Evolutionary conservation across 2,888 invertebrate genomes (phyloP).

Genomic region (Dioctria rufipes): DNA sequence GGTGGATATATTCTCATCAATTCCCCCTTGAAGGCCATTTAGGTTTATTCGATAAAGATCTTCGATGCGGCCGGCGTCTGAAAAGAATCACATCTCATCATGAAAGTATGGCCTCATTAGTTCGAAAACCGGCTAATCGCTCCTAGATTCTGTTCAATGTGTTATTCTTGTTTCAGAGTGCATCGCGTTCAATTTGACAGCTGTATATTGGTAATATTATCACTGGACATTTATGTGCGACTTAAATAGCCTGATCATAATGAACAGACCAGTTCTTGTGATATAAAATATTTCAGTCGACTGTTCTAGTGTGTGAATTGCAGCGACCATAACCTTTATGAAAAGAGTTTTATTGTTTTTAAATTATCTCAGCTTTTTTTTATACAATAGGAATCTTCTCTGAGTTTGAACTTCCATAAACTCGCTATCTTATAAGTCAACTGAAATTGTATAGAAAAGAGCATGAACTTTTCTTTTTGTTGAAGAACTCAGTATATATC

Average conservation of each 20-base stretch:
- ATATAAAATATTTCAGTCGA: neutral
- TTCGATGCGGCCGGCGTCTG: slow-evolving; percentile 28
- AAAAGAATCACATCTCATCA: slow-evolving; percentile 39
- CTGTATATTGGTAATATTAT: slow-evolving; percentile 16
- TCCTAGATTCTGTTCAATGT: slow-evolving; percentile 23
- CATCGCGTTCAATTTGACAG: slow-evolving; percentile 22
- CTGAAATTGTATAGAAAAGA: no score
- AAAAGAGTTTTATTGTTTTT: neutral
- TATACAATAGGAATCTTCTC: no score
- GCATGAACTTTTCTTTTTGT: no score
- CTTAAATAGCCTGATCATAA: slow-evolving; percentile 3
- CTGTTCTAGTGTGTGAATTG: neutral
- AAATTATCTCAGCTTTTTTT: no score
- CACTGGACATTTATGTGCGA: slow-evolving; percentile 25
- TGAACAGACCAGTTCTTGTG: slow-evolving; percentile 14
- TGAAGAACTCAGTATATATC: no score
- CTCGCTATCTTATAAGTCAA: no score
- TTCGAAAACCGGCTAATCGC: slow-evolving; percentile 23
- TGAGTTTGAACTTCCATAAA: no score
- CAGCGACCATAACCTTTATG: slow-evolving; percentile 38
- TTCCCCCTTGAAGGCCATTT: slow-evolving; percentile 23
- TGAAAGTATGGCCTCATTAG: slow-evolving; percentile 40
- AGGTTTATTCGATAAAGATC: slow-evolving; percentile 4
- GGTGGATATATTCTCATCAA: slow-evolving; percentile 37
- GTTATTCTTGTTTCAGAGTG: slow-evolving; percentile 22